Evolutionary conservation across 2,797 vertebrate species (phyloP).

Genomic region (Apodemus agrarius): DNA sequence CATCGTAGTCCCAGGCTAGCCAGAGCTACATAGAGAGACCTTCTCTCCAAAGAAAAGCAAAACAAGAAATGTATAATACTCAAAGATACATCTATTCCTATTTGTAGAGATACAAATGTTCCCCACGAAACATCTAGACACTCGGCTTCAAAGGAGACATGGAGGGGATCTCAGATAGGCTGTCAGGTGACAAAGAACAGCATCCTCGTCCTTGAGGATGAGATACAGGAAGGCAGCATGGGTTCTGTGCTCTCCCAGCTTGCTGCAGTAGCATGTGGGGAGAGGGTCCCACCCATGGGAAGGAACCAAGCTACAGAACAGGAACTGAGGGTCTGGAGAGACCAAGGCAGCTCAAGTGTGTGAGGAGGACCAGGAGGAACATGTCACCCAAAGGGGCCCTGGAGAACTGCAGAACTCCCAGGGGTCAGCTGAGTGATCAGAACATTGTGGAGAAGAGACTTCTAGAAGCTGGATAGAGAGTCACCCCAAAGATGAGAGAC

Average conservation of each 20-base stretch:
- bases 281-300: background rate
- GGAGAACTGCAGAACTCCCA: background rate
- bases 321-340: background rate
- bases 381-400: background rate
- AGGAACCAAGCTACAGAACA: accelerated
- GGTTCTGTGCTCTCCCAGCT: accelerated
- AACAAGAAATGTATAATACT: background rate
- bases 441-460: background rate
- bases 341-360: too few species aligned
- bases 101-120: background rate
- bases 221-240: accelerated
- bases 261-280: too few species aligned
- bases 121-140: background rate
- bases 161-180: background rate
- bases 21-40: background rate
- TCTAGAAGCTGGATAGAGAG: background rate
- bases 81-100: background rate
- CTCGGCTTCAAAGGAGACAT: background rate
- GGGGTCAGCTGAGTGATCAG: accelerated
- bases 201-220: background rate
- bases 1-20: background rate
- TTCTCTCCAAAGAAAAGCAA: background rate
- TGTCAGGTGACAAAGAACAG: background rate
- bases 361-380: background rate
- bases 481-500: background rate